Conservation (phyloP, 2,888 invertebrate genomes). For the Drosophila histrio region DNA sequence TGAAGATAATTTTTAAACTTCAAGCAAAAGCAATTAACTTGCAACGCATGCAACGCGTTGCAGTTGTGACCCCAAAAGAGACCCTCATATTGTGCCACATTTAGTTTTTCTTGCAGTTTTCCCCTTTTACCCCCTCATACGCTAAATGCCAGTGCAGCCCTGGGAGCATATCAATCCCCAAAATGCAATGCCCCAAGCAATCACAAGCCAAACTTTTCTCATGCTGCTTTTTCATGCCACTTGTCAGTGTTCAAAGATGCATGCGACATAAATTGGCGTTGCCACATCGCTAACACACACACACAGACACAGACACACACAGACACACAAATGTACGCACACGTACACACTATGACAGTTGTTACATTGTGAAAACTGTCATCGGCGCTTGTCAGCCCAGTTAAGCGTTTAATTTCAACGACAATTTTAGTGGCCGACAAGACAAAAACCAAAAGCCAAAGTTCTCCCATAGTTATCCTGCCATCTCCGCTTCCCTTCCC, state of each 20-base stretch:
- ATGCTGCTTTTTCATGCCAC: constrained; percentile 41
- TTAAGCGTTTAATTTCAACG: constrained; percentile 75
- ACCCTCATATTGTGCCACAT: constrained; percentile 9
- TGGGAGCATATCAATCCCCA: constrained; percentile 30
- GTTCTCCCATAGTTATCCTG: constrained; percentile 4
- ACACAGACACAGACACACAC: neutral
- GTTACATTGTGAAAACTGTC: constrained; percentile 73
- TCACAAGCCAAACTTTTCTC: constrained; percentile 45
- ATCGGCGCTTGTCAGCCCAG: constrained; percentile 59
- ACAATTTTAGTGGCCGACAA: constrained; percentile 67
- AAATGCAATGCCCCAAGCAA: constrained; percentile 43
- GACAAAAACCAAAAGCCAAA: constrained; percentile 39
- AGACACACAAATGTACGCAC: too few relatives aligned
- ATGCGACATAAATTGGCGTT: constrained; percentile 70
- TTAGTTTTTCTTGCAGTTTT: neutral
- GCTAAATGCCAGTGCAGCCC: neutral
- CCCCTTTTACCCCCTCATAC: neutral
- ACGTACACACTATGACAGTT: constrained; percentile 22
- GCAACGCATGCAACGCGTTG: neutral
- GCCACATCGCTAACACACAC: constrained; percentile 48
- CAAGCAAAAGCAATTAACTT: neutral
- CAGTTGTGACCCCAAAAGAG: constrained; percentile 3
- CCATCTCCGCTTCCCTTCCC: neutral
- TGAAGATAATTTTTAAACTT: neutral
- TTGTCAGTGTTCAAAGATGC: constrained; percentile 57